Evolutionary conservation across 2,888 invertebrate species (phyloP).

Genomic region (Boloria euphrosyne): DNA sequence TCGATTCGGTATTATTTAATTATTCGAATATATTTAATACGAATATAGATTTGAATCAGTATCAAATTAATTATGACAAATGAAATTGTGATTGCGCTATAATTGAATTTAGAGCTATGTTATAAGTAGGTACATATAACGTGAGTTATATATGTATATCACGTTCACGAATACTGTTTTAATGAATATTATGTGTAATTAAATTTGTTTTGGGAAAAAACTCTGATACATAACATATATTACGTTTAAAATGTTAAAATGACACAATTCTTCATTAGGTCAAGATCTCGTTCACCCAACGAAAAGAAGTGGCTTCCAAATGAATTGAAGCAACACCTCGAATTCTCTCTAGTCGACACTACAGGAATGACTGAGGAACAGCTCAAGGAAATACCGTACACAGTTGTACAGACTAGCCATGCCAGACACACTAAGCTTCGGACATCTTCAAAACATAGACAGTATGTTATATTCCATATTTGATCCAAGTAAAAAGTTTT

Average conservation of each 20-base stretch:
- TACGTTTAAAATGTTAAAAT: not conserved
- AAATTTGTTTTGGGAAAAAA: no score
- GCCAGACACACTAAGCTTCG: slow-evolving; percentile 83
- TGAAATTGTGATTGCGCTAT: slow-evolving; percentile 6
- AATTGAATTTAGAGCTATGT: not conserved
- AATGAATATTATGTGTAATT: no score
- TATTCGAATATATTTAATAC: no score
- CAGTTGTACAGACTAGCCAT: slow-evolving; percentile 89
- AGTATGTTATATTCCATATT: slow-evolving; percentile 53
- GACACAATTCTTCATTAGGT: slow-evolving; percentile 51
- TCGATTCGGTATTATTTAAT: no score
- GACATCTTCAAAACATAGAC: slow-evolving; percentile 71
- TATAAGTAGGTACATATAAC: not conserved
- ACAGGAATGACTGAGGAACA: slow-evolving; percentile 94
- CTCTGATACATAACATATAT: not conserved
- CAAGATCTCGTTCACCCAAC: slow-evolving; percentile 87
- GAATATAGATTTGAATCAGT: not conserved
- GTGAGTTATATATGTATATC: no score
- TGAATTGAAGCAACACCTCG: slow-evolving; percentile 92
- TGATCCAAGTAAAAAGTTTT: no score
- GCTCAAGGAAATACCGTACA: slow-evolving; percentile 93
- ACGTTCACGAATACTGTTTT: no score
- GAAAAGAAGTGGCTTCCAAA: slow-evolving; percentile 88
- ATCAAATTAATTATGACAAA: slow-evolving; percentile 1
- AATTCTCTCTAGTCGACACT: slow-evolving; percentile 94